Base-by-base conservation (phyloP, 2,888 invertebrate species). In the Sylvicola cinctus region DNA sequence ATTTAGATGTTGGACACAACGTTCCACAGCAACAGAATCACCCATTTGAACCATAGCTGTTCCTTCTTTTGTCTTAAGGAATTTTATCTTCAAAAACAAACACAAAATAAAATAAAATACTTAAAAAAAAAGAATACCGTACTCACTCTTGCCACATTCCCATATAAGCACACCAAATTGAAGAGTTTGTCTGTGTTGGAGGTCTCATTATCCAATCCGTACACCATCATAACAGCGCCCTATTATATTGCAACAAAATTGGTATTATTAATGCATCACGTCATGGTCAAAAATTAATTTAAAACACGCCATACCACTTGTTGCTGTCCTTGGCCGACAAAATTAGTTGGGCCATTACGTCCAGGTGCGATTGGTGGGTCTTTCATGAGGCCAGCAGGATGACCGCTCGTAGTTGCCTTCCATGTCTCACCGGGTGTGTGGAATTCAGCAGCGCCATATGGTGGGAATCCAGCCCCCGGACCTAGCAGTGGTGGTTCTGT, bases 1-100 rank as follows among this genome's bases (percentile, higher is more conserved):
- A 65, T 91, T 90, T 43, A 98, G 68, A 61, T 93, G 88, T 55
- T 85, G 84, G 39, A 96, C 81, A 54, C 88, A 90, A 45, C 95
- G 66, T 60, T 95, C 93, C 29, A 93, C 91, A 8, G 93, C 85
- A 37, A 84, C 74, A 11, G 77, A 76, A 58, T 93, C 93, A 7
- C 95, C 93, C 90, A 98, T 88, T 62, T 98, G 95, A 34, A 96
- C 85, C 96, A 98, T 98, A 31, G 95, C 95, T 36, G 95, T 91
- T 42, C 96, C 96, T 51, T 93, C 91, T 63, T 96, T 98, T 40
- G 90, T 90, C 64, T 93, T 91, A 59, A 98, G 63, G 63, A 96
- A 98, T 63, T 96, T 96, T 53, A 96, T 63, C 80, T 77, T 58
- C 2, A 51, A 42, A 33, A n/a, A 39, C 31, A 25, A 25, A 25